Base-by-base conservation (phyloP, 2,113 vertebrate species). In the Pluvialis apricaria region DNA sequence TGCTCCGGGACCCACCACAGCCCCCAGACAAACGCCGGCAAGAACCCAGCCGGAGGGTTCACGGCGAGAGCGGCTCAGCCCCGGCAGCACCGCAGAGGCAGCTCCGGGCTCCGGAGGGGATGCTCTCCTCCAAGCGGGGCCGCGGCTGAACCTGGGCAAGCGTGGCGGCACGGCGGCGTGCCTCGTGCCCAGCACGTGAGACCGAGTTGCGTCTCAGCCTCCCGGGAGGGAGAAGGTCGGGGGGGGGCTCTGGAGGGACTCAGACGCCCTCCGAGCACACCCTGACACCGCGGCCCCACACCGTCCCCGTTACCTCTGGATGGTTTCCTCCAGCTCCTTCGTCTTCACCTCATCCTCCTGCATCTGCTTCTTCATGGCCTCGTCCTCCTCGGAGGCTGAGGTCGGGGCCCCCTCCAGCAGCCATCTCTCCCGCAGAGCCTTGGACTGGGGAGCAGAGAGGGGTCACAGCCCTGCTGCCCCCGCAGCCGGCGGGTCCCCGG, bases 381-480 rank as follows among this genome's bases (percentile, higher is more conserved):
- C 98, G 0, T 99, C 98, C 55, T 99, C 99, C 52, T 99, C 98
- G 0, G 98, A 97, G 73, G 98, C 98, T 1, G 98, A 97, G 80
- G 99, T 94, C 0, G 99, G 98, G 0, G 98, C 98, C n/a, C 99
- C 99, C 19, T 99, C 99, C 96, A 99, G 98, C 95, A 99, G 98
- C 99, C 99, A 99, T 88, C 99, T 98, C 88, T 99, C 99, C 86
- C 99, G 96, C 87, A 99, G 96, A 4, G 99, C 98, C 97, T 99
- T 99, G 47, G 99, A 99, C 99, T 99, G 94, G 17, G 66, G 64
- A 83, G 82, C 80, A 90, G 57, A 90, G 14, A n/a, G 61, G n/a
- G 42, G 54, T 92, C 64, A 93, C 3, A 1, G 32, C 55, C 19
- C 45, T n/a, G 89, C 15, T 8, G 1, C 13, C 38, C 47, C 31